These are phyloP conservation scores for Drosophila fuyamai DNA, from an alignment of 1,140 invertebrate genomes.

Conservation along the genomic window DNA sequence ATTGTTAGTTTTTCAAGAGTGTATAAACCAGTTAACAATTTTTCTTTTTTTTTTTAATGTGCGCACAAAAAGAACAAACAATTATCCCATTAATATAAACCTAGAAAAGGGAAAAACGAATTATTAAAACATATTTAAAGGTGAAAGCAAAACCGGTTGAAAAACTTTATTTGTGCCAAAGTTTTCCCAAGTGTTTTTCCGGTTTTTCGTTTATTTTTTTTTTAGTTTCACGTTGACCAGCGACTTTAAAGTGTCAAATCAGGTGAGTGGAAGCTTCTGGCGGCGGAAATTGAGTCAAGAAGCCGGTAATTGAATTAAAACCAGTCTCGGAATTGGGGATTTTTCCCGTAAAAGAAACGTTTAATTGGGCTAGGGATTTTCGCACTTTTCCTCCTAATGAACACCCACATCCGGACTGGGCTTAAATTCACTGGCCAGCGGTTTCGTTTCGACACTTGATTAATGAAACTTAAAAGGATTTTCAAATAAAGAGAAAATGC, in stretches of 20 bases:
- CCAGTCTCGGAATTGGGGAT: background rate
- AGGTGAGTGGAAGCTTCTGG: conserved; percentile 22
- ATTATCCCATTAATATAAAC: background rate
- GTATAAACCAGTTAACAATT: background rate
- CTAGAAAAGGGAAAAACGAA: background rate
- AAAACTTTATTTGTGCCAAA: background rate
- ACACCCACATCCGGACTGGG: background rate
- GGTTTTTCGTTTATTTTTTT: background rate
- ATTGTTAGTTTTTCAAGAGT: background rate
- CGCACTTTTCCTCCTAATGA: background rate
- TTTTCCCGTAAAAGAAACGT: conserved; percentile 1
- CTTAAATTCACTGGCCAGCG: background rate
- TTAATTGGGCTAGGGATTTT: conserved; percentile 16
- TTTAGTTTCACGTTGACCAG: background rate
- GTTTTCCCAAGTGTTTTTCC: background rate
- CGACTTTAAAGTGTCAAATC: background rate
- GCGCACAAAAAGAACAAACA: background rate
- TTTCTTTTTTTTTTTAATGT: conserved; percentile 13
- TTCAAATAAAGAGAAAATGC: background rate
- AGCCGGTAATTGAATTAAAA: conserved; percentile 33
- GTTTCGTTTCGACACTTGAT: background rate
- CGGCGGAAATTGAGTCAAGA: conserved; percentile 27
- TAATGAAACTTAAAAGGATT: background rate
- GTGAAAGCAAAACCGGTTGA: background rate
- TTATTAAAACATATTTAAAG: background rate